These are phyloP conservation scores for Barypeithes pellucidus DNA, from an alignment of 2,888 invertebrate species.

Conservation along the genomic window DNA sequence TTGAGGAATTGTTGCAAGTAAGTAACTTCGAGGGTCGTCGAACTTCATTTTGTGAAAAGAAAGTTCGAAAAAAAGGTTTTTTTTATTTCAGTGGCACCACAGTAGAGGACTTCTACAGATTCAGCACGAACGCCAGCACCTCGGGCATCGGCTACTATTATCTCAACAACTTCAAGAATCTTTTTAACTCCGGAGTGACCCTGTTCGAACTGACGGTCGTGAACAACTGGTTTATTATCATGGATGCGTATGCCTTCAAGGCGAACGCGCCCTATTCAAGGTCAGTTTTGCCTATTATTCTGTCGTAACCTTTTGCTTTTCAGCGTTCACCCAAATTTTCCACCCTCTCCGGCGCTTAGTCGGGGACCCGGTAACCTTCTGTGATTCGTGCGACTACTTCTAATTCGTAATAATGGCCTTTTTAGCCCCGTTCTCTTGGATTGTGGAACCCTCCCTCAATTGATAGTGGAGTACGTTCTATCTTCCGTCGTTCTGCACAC, in stretches of 20 bases:
- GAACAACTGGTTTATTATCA: slow-evolving; percentile 94
- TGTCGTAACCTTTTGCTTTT: no score
- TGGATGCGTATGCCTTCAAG: slow-evolving; percentile 87
- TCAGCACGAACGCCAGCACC: slow-evolving; percentile 79
- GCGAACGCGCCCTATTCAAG: slow-evolving; percentile 79
- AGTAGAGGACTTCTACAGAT: slow-evolving; percentile 87
- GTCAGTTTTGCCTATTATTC: slow-evolving; percentile 64
- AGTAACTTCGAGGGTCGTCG: not conserved
- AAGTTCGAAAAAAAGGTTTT: not conserved
- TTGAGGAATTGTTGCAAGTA: slow-evolving; percentile 83
- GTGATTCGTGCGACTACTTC: no score
- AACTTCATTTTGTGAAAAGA: no score
- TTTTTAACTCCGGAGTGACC: slow-evolving; percentile 85
- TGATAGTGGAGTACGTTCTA: no score
- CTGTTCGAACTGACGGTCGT: slow-evolving; percentile 92
- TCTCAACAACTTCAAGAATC: slow-evolving; percentile 84
- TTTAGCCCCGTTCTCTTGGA: no score
- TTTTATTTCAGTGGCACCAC: slow-evolving; percentile 81
- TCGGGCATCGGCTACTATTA: slow-evolving; percentile 88
- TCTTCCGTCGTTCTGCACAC: no score
- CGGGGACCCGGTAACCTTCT: no score
- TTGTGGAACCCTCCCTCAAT: no score
- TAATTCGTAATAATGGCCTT: no score
- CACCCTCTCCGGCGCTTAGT: no score
- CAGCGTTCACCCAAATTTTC: no score